A percentile compares a stretch with the other conserved stretches of the same genome.
These are phyloP conservation scores for Dicentrarchus labrax DNA, from an alignment of 2,113 vertebrate genomes.

Conservation along the genomic window DNA sequence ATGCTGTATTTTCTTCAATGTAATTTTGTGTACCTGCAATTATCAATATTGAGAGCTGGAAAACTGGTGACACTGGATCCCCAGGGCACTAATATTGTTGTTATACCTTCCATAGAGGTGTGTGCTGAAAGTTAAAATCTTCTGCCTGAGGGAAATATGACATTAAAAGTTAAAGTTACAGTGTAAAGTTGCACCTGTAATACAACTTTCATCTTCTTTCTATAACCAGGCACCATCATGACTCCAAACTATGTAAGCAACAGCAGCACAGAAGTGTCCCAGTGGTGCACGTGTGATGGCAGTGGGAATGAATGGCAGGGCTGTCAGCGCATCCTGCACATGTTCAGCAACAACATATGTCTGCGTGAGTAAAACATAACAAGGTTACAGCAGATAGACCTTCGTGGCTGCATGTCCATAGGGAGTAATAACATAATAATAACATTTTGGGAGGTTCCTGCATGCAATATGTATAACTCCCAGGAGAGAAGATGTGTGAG, in stretches of 20 bases:
- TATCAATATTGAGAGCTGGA: constrained; percentile 52
- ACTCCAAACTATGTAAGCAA: constrained; percentile 97
- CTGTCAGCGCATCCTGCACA: constrained; percentile 89
- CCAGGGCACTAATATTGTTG: constrained; percentile 38
- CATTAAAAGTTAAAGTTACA: neutral
- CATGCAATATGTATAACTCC: neutral
- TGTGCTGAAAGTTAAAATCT: constrained; percentile 34
- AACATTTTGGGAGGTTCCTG: neutral
- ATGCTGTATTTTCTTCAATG: constrained; percentile 34
- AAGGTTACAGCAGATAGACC: neutral
- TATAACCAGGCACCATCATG: constrained; percentile 90
- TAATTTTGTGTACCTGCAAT: constrained; percentile 55
- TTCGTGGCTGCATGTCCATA: neutral
- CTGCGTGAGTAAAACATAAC: constrained; percentile 88
- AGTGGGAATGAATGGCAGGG: constrained; percentile 94
- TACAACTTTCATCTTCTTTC: constrained; percentile 21
- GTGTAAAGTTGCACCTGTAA: constrained; percentile 18
- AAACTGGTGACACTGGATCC: constrained; percentile 36
- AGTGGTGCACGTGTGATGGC: constrained; percentile 95
- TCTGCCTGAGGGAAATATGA: constrained; percentile 25
- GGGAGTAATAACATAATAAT: neutral
- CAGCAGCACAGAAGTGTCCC: constrained; percentile 89
- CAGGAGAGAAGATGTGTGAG: neutral
- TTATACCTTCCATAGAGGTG: constrained; percentile 11
- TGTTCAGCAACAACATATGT: constrained; percentile 92